phyloP scores from a whole-genome alignment of 1,140 invertebrate species.

The Penaeus indicus region DNA sequence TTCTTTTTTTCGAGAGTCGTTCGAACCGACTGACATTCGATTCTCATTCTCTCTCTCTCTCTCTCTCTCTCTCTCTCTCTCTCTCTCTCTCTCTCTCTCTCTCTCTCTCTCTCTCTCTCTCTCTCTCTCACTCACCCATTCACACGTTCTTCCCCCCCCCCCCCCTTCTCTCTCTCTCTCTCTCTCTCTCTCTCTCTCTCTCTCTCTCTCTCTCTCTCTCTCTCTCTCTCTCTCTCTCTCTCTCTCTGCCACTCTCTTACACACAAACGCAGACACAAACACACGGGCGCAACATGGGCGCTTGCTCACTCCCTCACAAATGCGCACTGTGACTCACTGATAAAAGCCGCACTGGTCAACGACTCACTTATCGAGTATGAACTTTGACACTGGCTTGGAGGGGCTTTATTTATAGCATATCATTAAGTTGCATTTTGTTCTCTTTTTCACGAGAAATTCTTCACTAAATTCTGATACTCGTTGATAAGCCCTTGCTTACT shows the following conservation, averaged over 20 bases:
- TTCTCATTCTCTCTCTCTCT: background rate
- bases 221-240: conserved; percentile 23
- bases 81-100: background rate
- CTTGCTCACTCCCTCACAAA: too few species aligned
- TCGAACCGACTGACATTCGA: too few species aligned
- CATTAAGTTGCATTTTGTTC: background rate
- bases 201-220: conserved; percentile 32
- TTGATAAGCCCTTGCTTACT: background rate
- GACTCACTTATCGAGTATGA: too few species aligned
- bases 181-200: background rate
- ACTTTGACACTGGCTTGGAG: background rate
- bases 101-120: background rate
- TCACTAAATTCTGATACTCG: background rate
- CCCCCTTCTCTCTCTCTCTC: background rate
- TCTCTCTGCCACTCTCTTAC: conserved; percentile 9
- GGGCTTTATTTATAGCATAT: background rate
- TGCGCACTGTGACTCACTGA: too few species aligned
- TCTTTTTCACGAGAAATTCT: background rate
- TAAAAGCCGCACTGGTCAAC: too few species aligned
- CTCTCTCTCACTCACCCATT: background rate
- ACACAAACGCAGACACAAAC: too few species aligned
- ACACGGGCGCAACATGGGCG: too few species aligned
- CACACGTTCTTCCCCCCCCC: background rate
- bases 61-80: background rate
- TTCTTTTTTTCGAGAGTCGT: too few species aligned